Conservation (phyloP, 2,888 invertebrate species). For the Orchesellides sinensis region DNA sequence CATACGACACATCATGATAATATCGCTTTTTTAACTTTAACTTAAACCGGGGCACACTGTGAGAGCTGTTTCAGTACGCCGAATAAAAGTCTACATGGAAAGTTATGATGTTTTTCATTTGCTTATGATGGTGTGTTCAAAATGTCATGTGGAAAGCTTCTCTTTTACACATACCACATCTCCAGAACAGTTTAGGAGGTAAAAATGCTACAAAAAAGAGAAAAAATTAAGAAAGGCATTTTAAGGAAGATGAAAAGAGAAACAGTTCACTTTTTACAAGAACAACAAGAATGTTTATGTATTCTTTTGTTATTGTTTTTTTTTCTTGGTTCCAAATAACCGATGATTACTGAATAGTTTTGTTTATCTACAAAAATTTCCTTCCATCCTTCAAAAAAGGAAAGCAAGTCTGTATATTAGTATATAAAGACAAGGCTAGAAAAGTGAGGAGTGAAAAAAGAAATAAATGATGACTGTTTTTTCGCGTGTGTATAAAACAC, state of each 20-base stretch:
- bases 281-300: not conserved
- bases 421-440: not conserved
- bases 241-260: not conserved
- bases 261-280: not conserved
- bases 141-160: too few relatives aligned
- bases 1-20: too few relatives aligned
- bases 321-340: not conserved
- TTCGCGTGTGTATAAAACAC: constrained; percentile 71
- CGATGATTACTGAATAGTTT: constrained; percentile 30
- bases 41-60: too few relatives aligned
- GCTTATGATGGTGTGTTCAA: too few relatives aligned
- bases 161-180: too few relatives aligned
- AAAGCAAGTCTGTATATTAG: too few relatives aligned
- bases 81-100: too few relatives aligned
- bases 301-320: constrained; percentile 6
- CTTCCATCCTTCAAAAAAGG: not conserved
- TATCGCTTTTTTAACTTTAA: too few relatives aligned
- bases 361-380: constrained; percentile 8
- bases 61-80: too few relatives aligned
- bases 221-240: not conserved
- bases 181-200: too few relatives aligned
- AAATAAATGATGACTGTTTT: constrained; percentile 67
- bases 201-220: too few relatives aligned
- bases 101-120: too few relatives aligned
- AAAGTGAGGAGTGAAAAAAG: constrained; percentile 46